phyloP scores from a whole-genome alignment of 2,797 vertebrate species.

The Rachycentron canadum region DNA sequence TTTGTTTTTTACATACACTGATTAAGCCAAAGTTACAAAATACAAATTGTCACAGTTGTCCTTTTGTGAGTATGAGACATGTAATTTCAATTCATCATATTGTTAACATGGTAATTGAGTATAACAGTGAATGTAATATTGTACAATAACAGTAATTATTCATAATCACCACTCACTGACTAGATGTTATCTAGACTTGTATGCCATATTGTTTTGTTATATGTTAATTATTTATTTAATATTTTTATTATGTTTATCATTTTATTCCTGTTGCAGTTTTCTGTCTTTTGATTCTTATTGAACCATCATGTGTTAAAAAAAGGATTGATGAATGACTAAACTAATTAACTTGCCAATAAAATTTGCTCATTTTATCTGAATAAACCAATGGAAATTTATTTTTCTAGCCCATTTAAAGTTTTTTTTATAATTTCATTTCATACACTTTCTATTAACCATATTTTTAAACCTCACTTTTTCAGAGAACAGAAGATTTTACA shows the following conservation, averaged over 20 bases:
- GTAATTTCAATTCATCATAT: background rate
- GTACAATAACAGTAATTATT: too few species aligned
- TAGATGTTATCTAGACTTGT: too few species aligned
- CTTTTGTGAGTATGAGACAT: background rate
- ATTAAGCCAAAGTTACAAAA: background rate
- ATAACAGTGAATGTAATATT: too few species aligned
- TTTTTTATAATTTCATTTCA: background rate
- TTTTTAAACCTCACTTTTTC: too few species aligned
- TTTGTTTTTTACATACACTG: too few species aligned
- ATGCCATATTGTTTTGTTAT: too few species aligned
- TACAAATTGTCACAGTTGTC: background rate
- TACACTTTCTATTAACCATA: background rate
- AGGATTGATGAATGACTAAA: background rate
- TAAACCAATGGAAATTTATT: background rate
- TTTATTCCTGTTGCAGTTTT: background rate
- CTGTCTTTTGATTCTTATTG: background rate
- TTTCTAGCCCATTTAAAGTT: background rate
- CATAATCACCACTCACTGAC: too few species aligned
- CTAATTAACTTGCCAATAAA: background rate
- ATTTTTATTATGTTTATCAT: background rate
- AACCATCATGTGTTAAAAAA: background rate
- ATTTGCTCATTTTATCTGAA: background rate
- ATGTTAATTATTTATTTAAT: too few species aligned
- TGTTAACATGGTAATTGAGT: background rate
- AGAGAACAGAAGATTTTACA: too few species aligned